Evolutionary conservation across 2,888 invertebrate genomes (phyloP), one percentile per base, ranked within the genome.

Genomic region (Piscicola geometra): DNA sequence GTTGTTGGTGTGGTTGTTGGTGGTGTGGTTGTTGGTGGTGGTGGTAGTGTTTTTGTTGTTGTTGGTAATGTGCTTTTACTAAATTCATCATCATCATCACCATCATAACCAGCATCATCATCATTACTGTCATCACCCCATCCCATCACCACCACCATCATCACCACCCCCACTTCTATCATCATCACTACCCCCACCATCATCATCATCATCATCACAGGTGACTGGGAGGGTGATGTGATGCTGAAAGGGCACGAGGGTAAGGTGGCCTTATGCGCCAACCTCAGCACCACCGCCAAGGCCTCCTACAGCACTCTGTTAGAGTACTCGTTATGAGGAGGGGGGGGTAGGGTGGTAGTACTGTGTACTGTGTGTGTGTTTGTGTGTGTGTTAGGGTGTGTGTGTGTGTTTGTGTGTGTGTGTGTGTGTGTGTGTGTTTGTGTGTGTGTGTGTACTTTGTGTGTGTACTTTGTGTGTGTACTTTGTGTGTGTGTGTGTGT

Each of bases 261-360:
- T 71, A 84, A 83, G 79, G 82, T 82, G 71, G 84, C 85, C 0
- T 78, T 85, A 52, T 85, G 84, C 76, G 85, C 85, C 69, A 85
- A 85, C 80, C 84, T 83, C 76, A 84, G 84, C 15, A 18, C 60
- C n/a, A 82, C 81, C 25, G 84, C 83, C 76, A 81, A 82, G 41
- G 83, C 83, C 18, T 84, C 82, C 79, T 85, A 85, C 78, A 83
- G 83, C 76, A 85, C 85, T 1, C 81, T 85, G 78, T 81, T 85
- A 47, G 85, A 85, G 78, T 85, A 83, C 78, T 52, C 77, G 12
- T n/a, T 67, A 3, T 33, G 32, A 35, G 9, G n/a, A 12, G n/a
- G n/a, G 30, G n/a, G 9, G 9, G 9, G 12, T 12, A 18, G 66
- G 66, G 66, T 64, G n/a, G n/a, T n/a, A 66, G 12, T 21, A 25